Conservation (phyloP, 1,140 invertebrate species). For the Cyclargus thomasi region DNA sequence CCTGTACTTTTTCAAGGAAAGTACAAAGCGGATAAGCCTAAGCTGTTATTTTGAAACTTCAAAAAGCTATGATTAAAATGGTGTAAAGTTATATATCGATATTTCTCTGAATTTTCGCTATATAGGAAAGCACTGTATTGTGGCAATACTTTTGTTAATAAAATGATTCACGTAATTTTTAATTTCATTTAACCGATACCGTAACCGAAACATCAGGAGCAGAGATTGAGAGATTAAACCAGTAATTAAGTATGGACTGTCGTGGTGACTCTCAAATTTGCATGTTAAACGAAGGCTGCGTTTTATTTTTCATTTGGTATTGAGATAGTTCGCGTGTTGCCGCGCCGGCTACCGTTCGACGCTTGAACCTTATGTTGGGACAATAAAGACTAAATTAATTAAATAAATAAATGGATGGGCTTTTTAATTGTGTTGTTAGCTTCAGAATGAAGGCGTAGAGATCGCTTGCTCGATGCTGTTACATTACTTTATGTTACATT, state of each 20-base stretch:
- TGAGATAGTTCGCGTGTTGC: conserved; percentile 57
- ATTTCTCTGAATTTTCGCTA: no score
- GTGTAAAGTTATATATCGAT: no score
- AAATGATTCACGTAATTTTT: neutral
- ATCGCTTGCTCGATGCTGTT: conserved; percentile 48
- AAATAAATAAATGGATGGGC: conserved; percentile 30
- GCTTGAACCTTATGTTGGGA: conserved; percentile 16
- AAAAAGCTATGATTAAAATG: no score
- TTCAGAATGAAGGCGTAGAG: conserved; percentile 68
- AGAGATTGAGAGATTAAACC: conserved; percentile 60
- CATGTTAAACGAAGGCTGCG: conserved; percentile 73
- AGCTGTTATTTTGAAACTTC: no score
- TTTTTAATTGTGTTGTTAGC: conserved; percentile 70
- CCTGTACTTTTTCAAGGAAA: no score
- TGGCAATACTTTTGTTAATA: neutral
- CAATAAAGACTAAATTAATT: conserved; percentile 4
- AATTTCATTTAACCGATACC: neutral
- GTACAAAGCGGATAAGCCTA: no score
- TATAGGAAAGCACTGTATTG: no score
- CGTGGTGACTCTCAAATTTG: conserved; percentile 71
- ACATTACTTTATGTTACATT: conserved; percentile 13
- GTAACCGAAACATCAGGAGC: neutral
- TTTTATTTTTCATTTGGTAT: conserved; percentile 66
- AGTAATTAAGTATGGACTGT: conserved; percentile 74
- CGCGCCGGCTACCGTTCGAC: conserved; percentile 10